Evolutionary conservation across 2,113 vertebrate genomes (phyloP).

Genomic region (Nicator chloris): DNA sequence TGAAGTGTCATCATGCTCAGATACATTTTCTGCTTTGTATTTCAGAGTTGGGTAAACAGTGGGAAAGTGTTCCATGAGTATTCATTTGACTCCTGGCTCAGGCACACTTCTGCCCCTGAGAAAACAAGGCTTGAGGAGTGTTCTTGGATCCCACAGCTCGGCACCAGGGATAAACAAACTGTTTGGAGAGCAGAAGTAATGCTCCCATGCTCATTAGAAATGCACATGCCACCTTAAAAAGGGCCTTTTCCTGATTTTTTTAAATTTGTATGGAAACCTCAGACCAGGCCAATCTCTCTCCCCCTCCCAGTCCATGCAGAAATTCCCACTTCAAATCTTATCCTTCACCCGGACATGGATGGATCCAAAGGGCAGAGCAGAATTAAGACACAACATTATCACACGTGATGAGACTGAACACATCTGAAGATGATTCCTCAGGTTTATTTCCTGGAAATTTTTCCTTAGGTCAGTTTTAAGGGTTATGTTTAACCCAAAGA

Average conservation of each 20-base stretch:
- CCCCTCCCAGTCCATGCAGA: neutral
- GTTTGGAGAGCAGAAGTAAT: neutral
- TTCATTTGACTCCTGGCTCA: neutral
- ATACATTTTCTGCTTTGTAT: neutral
- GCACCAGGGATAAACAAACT: neutral
- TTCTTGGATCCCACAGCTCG: neutral
- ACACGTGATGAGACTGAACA: neutral
- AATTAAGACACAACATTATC: neutral
- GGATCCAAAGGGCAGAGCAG: neutral
- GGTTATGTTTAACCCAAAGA: neutral
- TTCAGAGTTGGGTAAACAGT: neutral
- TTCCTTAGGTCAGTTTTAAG: neutral
- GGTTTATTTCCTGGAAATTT: neutral
- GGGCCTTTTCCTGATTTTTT: neutral
- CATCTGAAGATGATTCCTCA: neutral
- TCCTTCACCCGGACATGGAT: neutral
- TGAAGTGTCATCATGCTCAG: neutral
- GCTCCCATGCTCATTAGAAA: neutral
- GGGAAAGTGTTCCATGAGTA: neutral
- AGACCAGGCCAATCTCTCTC: neutral
- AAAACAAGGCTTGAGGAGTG: neutral
- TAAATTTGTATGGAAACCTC: neutral
- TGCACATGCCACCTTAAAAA: neutral
- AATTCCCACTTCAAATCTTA: neutral
- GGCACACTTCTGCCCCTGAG: neutral